Percentiles rank a stretch among this genome's conserved stretches.
Evolutionary conservation across 53 echinoderm and acorn worm genomes (phyloP).

Genomic region (Glandiceps talaboti): DNA sequence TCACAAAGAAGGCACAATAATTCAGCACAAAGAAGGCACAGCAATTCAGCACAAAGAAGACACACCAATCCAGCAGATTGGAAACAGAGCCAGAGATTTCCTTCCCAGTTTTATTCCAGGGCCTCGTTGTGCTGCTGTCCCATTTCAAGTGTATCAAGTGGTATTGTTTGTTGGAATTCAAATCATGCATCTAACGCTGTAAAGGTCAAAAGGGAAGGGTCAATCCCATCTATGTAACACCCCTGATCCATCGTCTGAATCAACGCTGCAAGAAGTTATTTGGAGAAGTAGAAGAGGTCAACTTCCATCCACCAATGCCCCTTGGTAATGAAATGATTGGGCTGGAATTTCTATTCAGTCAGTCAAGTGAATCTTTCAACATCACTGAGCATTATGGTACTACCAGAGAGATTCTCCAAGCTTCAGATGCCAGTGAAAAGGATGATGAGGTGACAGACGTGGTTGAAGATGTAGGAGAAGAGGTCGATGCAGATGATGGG

Average conservation of each 20-base stretch:
- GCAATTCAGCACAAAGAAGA: too few species aligned
- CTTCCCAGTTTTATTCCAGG: conserved; percentile 22
- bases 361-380: conserved; percentile 14
- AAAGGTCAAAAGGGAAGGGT: conserved; percentile 19
- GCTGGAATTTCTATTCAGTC: conserved; percentile 31
- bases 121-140: conserved; percentile 20
- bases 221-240: conserved; percentile 8
- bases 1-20: too few species aligned
- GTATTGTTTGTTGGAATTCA: conserved; percentile 38
- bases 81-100: too few species aligned
- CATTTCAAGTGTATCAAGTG: conserved; percentile 34
- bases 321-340: conserved; percentile 25
- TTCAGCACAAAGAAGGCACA: too few species aligned
- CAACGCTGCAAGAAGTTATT: conserved; percentile 30
- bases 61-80: too few species aligned
- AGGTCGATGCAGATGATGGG: conserved; percentile 1
- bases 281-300: conserved; percentile 24
- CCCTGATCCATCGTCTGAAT: conserved; percentile 30
- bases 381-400: conserved; percentile 1
- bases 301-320: conserved; percentile 22
- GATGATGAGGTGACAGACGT: conserved; percentile 21
- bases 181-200: conserved; percentile 21
- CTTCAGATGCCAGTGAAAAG: conserved; percentile 1
- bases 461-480: conserved; percentile 4
- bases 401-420: conserved; percentile 10